Evolutionary conservation across 2,888 invertebrate genomes (phyloP), one percentile per base, ranked within the genome.

Genomic region (Tinea pellionella): DNA sequence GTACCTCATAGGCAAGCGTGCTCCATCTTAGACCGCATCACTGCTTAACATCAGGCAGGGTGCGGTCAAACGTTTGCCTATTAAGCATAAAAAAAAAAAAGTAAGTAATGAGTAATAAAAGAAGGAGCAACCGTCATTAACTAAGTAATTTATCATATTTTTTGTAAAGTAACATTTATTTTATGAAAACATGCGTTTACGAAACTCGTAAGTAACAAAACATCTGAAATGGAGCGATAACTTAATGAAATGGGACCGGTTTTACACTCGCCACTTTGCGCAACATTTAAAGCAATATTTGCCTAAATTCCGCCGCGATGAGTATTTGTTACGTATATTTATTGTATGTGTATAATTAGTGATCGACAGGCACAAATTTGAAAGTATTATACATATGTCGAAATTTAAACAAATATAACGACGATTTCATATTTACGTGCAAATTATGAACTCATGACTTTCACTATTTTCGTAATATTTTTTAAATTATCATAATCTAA

Each of bases 191-290:
- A 32, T 15, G 32, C 2, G 57, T 57, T 57, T 57, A 57, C 57
- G 57, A 57, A 30, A 30, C 32, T 57, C 16, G n/a, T 19, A 4
- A 29, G 29, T 18, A 15, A 57, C 57, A n/a, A 16, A 13, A 57
- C 68, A 68, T 65, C 74, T 76, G 77, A 81, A 84, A 81, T 80
- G 74, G 84, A 82, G 79, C 82, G 82, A 75, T 68, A 77, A 76
- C 68, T 65, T 30, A 58, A 57, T 32, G 57, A 57, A 57, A 60
- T 63, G 68, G 69, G 73, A 77, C 82, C 75, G 75, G 80, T 80
- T 78, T 65, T 69, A 72, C 75, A 71, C 67, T 72, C 71, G 68
- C 72, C 66, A 71, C 67, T 80, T 83, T 85, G 77, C 81, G 83
- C 82, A 86, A 86, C 73, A 66, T 65, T 67, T 69, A 68, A 75